phyloP scores from a whole-genome alignment of 64 coral and sea anemone genomes.

The Pocillopora damicornis region DNA sequence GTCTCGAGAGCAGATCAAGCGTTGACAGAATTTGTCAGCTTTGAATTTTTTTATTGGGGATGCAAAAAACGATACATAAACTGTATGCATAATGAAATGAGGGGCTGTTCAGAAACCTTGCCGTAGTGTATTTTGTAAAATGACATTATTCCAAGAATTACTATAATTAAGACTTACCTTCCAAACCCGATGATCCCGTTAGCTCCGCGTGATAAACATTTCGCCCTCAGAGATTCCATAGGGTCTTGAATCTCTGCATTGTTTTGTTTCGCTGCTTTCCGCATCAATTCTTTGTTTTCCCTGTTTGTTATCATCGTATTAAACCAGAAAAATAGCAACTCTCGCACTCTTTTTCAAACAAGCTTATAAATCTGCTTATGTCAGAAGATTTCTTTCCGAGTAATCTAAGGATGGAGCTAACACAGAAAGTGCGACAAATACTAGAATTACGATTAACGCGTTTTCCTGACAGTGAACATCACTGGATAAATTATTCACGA shows the following conservation, averaged over 20 bases:
- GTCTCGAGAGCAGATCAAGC: too few species aligned
- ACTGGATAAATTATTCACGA: too few species aligned
- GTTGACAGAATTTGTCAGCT: too few species aligned
- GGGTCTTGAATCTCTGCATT: constrained; percentile 23
- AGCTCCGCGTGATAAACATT: constrained; percentile 51
- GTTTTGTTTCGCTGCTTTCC: constrained; percentile 20
- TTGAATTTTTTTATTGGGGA: too few species aligned
- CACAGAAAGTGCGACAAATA: too few species aligned
- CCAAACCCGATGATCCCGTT: constrained; percentile 50
- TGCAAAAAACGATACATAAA: too few species aligned
- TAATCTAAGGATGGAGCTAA: background rate
- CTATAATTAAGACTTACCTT: background rate
- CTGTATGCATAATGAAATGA: too few species aligned
- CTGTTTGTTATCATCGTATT: constrained; percentile 47
- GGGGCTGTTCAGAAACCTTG: too few species aligned
- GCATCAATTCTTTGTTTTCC: constrained; percentile 32
- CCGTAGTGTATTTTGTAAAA: too few species aligned
- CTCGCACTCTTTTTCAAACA: background rate
- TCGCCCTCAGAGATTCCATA: constrained; percentile 12
- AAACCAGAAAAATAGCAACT: background rate
- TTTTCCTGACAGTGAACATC: too few species aligned
- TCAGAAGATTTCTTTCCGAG: background rate
- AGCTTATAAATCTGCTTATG: background rate
- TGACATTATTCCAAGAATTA: too few species aligned
- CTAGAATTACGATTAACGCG: too few species aligned